Percentiles rank a stretch among this genome's conserved stretches.
phyloP scores from a whole-genome alignment of 2,888 invertebrate species.

The Portevinia maculata region DNA sequence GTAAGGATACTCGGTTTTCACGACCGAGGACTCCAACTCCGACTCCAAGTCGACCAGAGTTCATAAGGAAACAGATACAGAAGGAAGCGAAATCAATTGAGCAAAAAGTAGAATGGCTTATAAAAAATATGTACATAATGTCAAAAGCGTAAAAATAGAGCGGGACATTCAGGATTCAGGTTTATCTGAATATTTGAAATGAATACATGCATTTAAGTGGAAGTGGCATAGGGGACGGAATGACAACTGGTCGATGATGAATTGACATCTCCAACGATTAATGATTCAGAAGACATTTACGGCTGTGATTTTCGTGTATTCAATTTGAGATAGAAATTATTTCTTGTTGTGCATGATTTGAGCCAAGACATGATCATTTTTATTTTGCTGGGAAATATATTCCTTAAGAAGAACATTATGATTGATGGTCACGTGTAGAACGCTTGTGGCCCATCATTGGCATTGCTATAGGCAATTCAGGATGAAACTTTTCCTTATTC shows the following conservation, averaged over 20 bases:
- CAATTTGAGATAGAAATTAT: slow-evolving; percentile 9
- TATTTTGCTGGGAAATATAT: no score
- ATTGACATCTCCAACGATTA: slow-evolving; percentile 45
- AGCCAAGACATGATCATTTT: no score
- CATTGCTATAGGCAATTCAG: no score
- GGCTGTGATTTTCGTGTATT: neutral
- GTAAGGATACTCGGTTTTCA: slow-evolving; percentile 40
- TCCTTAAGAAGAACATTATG: no score
- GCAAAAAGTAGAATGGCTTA: slow-evolving; percentile 13
- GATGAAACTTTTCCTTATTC: no score
- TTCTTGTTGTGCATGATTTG: no score
- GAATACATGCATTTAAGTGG: neutral
- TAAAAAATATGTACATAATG: slow-evolving; percentile 31
- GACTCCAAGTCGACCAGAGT: neutral
- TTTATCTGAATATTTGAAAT: neutral
- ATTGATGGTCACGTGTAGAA: no score
- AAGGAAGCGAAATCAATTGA: slow-evolving; percentile 36
- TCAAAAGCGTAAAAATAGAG: slow-evolving; percentile 7
- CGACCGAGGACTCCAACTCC: neutral
- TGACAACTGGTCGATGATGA: no score
- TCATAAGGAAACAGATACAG: slow-evolving; percentile 1
- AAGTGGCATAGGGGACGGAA: slow-evolving; percentile 15
- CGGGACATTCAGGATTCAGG: neutral
- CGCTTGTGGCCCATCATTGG: no score
- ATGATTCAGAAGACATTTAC: slow-evolving; percentile 27